Evolutionary conservation across 2,888 invertebrate genomes (phyloP).

Genomic region (Drosophila mimica): DNA sequence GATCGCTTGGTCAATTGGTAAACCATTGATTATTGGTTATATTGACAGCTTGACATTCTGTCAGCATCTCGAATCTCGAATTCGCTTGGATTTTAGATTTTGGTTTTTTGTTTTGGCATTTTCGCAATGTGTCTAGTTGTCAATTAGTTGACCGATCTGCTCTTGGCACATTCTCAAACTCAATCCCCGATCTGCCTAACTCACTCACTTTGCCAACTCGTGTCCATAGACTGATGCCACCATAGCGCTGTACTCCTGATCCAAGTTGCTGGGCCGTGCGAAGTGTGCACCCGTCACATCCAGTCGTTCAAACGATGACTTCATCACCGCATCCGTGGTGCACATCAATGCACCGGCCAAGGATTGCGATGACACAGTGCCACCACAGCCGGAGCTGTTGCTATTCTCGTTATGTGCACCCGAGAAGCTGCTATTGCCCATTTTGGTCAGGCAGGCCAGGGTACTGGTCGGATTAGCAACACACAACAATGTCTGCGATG

Average conservation of each 20-base stretch:
- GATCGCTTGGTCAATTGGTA: background rate
- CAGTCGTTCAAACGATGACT: constrained; percentile 75
- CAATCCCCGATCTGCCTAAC: constrained; percentile 20
- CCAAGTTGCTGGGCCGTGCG: constrained; percentile 69
- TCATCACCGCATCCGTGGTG: constrained; percentile 74
- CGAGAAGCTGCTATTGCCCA: constrained; percentile 51
- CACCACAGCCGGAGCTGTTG: constrained; percentile 68
- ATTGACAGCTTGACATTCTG: constrained; percentile 70
- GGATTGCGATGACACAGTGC: constrained; percentile 58
- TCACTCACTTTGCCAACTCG: constrained; percentile 82
- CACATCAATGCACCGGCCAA: constrained; percentile 44
- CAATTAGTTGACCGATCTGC: constrained; percentile 64
- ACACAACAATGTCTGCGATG: constrained; percentile 20
- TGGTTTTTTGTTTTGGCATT: constrained; percentile 37
- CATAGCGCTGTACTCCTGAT: constrained; percentile 82
- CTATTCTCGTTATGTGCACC: constrained; percentile 58
- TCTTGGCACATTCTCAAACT: constrained; percentile 36
- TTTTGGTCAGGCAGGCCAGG: constrained; percentile 37
- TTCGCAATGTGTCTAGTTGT: constrained; percentile 74
- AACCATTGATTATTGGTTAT: constrained; percentile 9
- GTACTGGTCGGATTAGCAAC: constrained; percentile 26
- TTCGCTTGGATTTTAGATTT: constrained; percentile 4
- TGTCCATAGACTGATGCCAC: constrained; percentile 81
- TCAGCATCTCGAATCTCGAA: constrained; percentile 40
- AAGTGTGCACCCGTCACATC: constrained; percentile 62